These are phyloP conservation scores for Griposia aprilina DNA, from an alignment of 2,888 invertebrate genomes.

Conservation along the genomic window DNA sequence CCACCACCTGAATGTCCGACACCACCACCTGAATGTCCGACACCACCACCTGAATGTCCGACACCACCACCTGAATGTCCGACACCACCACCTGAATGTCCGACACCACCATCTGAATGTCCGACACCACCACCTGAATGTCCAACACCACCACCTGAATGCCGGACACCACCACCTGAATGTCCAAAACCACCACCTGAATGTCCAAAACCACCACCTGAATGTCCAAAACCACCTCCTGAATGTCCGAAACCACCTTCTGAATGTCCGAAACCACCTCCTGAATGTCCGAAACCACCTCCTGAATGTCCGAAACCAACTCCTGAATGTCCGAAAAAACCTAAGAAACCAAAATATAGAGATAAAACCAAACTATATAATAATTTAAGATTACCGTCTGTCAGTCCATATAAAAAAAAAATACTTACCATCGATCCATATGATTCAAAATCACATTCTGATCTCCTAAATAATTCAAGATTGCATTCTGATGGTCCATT, in stretches of 20 bases:
- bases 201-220: no score
- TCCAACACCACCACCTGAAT: no score
- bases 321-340: neutral
- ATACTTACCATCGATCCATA: neutral
- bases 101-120: neutral
- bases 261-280: no score
- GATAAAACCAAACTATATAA: neutral
- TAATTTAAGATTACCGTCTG: neutral
- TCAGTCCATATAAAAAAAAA: neutral
- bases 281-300: no score
- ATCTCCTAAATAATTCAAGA: neutral
- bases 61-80: neutral
- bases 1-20: neutral
- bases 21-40: neutral
- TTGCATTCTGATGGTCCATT: neutral
- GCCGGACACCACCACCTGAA: neutral
- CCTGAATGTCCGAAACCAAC: no score
- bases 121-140: neutral
- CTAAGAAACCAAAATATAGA: slow-evolving; percentile 8
- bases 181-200: no score
- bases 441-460: slow-evolving; percentile 3
- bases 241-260: no score
- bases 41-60: neutral
- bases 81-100: neutral
- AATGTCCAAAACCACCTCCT: no score